A percentile compares a stretch with the other conserved stretches of the same genome.
These are phyloP conservation scores for Synergus itoensis DNA, from an alignment of 2,888 invertebrate genomes.

Conservation along the genomic window DNA sequence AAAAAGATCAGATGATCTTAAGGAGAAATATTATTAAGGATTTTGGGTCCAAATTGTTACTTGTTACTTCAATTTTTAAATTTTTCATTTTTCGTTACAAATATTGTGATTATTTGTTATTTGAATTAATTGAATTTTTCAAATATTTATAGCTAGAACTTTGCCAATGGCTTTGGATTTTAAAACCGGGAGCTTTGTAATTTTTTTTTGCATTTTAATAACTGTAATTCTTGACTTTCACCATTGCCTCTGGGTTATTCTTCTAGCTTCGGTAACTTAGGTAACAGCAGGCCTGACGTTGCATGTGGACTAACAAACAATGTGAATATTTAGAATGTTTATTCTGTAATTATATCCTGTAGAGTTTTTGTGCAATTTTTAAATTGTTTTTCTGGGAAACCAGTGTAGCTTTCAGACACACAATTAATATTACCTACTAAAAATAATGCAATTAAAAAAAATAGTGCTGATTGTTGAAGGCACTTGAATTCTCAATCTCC, in stretches of 20 bases:
- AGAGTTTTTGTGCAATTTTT: not conserved
- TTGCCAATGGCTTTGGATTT: conserved; percentile 14
- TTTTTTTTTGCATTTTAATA: conserved; percentile 23
- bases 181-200: not conserved
- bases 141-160: not conserved
- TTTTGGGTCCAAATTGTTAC: too few species aligned
- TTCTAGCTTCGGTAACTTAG: conserved; percentile 38
- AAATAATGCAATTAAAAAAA: not conserved
- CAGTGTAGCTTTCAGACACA: not conserved
- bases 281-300: conserved; percentile 26
- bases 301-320: conserved; percentile 32
- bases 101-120: too few species aligned
- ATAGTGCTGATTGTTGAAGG: too few species aligned
- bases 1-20: not conserved
- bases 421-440: not conserved
- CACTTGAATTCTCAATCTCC: too few species aligned
- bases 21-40: not conserved
- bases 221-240: conserved; percentile 40
- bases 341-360: conserved; percentile 22
- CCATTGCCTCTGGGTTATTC: conserved; percentile 37
- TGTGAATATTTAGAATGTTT: conserved; percentile 34
- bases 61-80: too few species aligned
- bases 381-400: not conserved
- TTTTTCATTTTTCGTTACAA: too few species aligned
- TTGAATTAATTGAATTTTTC: too few species aligned